Base-by-base conservation (phyloP, 2,797 vertebrate species). In the Rhinichthys osculus region DNA sequence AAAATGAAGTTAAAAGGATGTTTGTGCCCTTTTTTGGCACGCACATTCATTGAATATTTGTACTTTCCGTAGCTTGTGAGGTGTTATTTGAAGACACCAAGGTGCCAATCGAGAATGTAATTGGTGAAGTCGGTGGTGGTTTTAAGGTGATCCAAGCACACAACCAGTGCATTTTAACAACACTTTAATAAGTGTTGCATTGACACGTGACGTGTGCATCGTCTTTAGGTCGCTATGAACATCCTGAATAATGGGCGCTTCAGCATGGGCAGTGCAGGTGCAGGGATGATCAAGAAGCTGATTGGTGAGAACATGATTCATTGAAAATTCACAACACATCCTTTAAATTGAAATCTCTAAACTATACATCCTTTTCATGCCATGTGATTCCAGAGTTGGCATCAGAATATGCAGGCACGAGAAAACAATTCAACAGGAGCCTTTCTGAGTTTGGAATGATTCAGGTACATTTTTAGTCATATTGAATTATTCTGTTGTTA, bases 161-260 rank as follows among this genome's bases (percentile, higher is more conserved):
- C 38, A 78, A 4, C 10, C 2, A 21, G 14, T 7, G 47, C 40
- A 83, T n/a, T 57, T 50, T 73, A 7, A 33, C 52, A 14, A 67
- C 44, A 11, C 7, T 27, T 8, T 47, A 0, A 44, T 38, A 9
- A 6, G 38, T 27, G 30, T 21, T 62, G 52, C 19, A 8, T 21
- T 14, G 62, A 30, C 13, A 9, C 14, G 16, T 80, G 9, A 78
- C 11, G 0, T 70, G 7, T 86, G 3, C 62, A 0, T 77, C 90
- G 4, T 84, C 14, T 38, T 38, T 89, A 99, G 98, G 93, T 99
- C 21, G 98, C 98, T 80, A 96, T 98, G 98, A 98, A 97, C 89
- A 97, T 98, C 91, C 94, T 99, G 6, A 99, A 98, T 92, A 98
- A 96, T 0, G 98, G 98, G 62, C 94, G 97, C 82, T 99, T 99